Evolutionary conservation across 2,888 invertebrate genomes (phyloP).

Genomic region (Hecatera dysodea): DNA sequence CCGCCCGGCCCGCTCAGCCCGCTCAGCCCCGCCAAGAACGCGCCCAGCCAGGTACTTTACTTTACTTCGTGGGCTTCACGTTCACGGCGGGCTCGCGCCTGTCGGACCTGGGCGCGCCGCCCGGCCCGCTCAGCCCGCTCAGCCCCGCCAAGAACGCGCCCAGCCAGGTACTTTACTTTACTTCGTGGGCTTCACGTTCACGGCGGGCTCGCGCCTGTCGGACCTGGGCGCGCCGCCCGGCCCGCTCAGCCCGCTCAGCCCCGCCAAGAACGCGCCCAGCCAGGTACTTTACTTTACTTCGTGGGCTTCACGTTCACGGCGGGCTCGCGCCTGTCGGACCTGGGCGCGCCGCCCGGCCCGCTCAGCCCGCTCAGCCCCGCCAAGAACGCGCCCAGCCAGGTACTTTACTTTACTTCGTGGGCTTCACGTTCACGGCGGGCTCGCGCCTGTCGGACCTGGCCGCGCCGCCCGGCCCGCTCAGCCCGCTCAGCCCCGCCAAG

Average conservation of each 20-base stretch:
- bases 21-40: slow-evolving; percentile 87
- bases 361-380: slow-evolving; percentile 84
- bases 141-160: slow-evolving; percentile 86
- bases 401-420: slow-evolving; percentile 92
- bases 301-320: slow-evolving; percentile 99
- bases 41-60: slow-evolving; percentile 72
- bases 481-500: slow-evolving; percentile 86
- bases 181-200: slow-evolving; percentile 99
- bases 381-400: slow-evolving; percentile 83
- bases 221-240: slow-evolving; percentile 85
- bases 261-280: slow-evolving; percentile 84
- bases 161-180: slow-evolving; percentile 66
- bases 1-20: slow-evolving; percentile 78
- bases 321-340: slow-evolving; percentile 91
- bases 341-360: slow-evolving; percentile 81
- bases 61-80: slow-evolving; percentile 99
- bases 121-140: slow-evolving; percentile 79
- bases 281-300: slow-evolving; percentile 89
- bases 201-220: slow-evolving; percentile 93
- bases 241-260: slow-evolving; percentile 81
- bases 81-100: slow-evolving; percentile 95
- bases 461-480: slow-evolving; percentile 79
- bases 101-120: slow-evolving; percentile 84
- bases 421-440: slow-evolving; percentile 98
- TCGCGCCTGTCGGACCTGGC: slow-evolving; percentile 89